A percentile compares a stretch with the other conserved stretches of the same genome.
Conservation (phyloP, 2,888 invertebrate genomes). For the Gnatocerus cornutus region DNA sequence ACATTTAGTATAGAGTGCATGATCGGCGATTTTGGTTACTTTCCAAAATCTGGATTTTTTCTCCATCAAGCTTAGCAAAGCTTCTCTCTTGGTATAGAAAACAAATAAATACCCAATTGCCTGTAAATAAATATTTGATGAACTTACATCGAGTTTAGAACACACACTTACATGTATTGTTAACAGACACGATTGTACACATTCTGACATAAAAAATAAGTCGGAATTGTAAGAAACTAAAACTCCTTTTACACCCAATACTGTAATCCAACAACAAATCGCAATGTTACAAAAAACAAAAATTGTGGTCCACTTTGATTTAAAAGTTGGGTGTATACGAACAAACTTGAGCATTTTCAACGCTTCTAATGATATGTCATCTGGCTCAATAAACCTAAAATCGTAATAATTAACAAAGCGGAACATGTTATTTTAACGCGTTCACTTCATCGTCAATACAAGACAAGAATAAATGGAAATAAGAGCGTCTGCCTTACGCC, state of each 20-base stretch:
- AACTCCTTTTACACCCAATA: conserved; percentile 8
- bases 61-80: not conserved
- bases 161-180: conserved; percentile 3
- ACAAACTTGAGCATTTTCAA: conserved; percentile 2
- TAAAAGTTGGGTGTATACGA: conserved; percentile 10
- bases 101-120: not conserved
- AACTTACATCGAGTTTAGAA: not conserved
- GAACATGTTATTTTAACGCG: no score
- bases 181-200: conserved; percentile 6
- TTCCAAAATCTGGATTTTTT: conserved; percentile 17
- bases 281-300: not conserved
- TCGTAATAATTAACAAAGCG: no score
- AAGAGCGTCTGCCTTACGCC: no score
- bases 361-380: conserved; percentile 8
- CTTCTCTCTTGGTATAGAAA: not conserved
- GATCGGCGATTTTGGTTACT: not conserved
- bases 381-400: conserved; percentile 4
- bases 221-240: conserved; percentile 1
- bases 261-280: not conserved
- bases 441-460: no score
- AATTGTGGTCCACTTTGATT: not conserved
- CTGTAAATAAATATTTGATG: not conserved
- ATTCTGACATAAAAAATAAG: conserved; percentile 12
- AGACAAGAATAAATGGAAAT: no score
- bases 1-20: not conserved